A percentile compares a stretch with the other conserved stretches of the same genome.
These are phyloP conservation scores for Pterophyllum scalare DNA, from an alignment of 2,113 vertebrate species.

Conservation along the genomic window DNA sequence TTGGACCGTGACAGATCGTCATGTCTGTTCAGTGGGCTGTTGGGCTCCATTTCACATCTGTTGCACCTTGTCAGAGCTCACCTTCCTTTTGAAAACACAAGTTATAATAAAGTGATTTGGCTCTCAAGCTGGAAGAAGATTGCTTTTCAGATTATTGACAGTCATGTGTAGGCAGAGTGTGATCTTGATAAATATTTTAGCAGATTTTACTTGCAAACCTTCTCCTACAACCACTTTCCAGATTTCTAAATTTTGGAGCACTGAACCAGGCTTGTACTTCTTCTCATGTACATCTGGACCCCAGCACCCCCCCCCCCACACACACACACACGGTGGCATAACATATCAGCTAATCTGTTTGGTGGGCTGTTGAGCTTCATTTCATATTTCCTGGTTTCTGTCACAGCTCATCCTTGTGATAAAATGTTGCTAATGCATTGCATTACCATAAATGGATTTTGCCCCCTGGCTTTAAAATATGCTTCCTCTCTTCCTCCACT, in stretches of 20 bases:
- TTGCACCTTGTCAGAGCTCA: neutral
- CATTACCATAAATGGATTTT: constrained; percentile 2
- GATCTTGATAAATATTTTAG: constrained; percentile 1
- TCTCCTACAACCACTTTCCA: neutral
- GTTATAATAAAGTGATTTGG: neutral
- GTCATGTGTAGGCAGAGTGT: neutral
- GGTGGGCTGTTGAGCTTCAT: neutral
- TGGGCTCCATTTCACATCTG: constrained; percentile 31
- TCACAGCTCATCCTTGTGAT: neutral
- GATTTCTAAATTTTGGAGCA: neutral
- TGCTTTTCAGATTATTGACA: neutral
- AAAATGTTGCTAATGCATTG: neutral
- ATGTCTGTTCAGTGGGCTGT: constrained; percentile 26
- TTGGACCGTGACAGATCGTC: constrained; percentile 22
- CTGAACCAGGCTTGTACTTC: neutral
- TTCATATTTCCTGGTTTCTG: constrained; percentile 19
- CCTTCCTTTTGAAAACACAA: neutral
- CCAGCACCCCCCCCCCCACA: neutral
- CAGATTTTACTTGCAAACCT: neutral
- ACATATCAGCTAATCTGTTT: constrained; percentile 20
- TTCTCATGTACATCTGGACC: neutral
- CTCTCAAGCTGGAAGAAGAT: neutral
- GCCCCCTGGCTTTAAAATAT: neutral
- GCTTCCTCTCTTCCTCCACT: neutral
- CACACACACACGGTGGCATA: neutral